Conservation (phyloP, 2,888 invertebrate species). For the Lapara coniferarum region DNA sequence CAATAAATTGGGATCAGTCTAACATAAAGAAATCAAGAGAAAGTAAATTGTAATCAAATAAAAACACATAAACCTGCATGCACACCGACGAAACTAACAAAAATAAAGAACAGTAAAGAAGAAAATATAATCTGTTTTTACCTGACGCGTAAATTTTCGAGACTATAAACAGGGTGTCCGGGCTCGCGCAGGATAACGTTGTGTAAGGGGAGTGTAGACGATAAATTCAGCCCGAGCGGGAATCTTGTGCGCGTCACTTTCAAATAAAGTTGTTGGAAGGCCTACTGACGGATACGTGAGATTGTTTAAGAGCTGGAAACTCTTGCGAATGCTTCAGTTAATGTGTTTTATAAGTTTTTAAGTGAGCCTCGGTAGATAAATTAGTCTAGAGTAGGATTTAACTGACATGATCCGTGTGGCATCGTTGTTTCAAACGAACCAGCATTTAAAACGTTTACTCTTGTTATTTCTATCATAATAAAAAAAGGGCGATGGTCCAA, state of each 20-base stretch:
- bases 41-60: background rate
- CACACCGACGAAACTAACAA: background rate
- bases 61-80: background rate
- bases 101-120: background rate
- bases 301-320: conserved; percentile 12
- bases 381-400: no score
- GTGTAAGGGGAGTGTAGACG: conserved; percentile 42
- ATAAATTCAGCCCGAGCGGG: conserved; percentile 62
- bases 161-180: conserved; percentile 51
- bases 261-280: conserved; percentile 70
- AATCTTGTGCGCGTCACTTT: conserved; percentile 67
- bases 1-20: no score
- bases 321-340: background rate
- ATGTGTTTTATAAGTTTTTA: background rate
- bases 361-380: no score
- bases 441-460: no score
- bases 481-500: no score
- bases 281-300: conserved; percentile 46
- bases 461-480: no score
- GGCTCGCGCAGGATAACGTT: conserved; percentile 25
- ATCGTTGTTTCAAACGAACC: no score
- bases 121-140: conserved; percentile 21
- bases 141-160: conserved; percentile 51
- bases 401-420: no score
- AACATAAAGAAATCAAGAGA: background rate